Base-by-base conservation (phyloP, 2,888 invertebrate species). In the Rhingia rostrata region DNA sequence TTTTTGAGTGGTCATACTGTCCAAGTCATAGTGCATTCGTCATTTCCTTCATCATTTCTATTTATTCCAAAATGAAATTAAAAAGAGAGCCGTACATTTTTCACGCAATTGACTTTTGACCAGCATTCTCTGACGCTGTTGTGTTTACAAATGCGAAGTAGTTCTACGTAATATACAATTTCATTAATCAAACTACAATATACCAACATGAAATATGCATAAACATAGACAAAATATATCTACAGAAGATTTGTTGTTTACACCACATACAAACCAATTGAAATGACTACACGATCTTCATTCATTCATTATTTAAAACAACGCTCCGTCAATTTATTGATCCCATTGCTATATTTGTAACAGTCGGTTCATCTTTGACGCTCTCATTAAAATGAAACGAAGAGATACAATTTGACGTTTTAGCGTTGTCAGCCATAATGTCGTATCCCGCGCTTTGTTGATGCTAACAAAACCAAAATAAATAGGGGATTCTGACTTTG, bases 71-170 rank as follows among this genome's bases (percentile, higher is more conserved):
- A 53, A 41, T 14, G 10, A 53, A 41, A 66, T 53, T 53, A 64
- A 74, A 54, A 53, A 22, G 37, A 41, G 37, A 37, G 41, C n/a
- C 47, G 37, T 63, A n/a, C 67, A 83, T 69, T 64, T 58, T 80
- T 56, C 54, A 80, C 69, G 58, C 74, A 84, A 80, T 84, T 84
- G 80, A 84, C 84, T 80, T 74, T 58, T 74, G 74, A 84, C 69
- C 74, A 43, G 9, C 35, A 54, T 22, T 63, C 77, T 67, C 66
- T 63, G 53, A 79, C 56, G 73, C 63, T 73, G 58, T 67, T 58
- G 51, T 67, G 58, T 64, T 67, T 74, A 64, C 58, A 79, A 63
- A 64, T 41, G 41, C 60, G 35, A 60, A 69, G 53, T 53, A 74
- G 35, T 64, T 63, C 39, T 39, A 54, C 41, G 37, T 35, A 61